Conservation (phyloP, 2,888 invertebrate species). For the Leucophora obtusa region DNA sequence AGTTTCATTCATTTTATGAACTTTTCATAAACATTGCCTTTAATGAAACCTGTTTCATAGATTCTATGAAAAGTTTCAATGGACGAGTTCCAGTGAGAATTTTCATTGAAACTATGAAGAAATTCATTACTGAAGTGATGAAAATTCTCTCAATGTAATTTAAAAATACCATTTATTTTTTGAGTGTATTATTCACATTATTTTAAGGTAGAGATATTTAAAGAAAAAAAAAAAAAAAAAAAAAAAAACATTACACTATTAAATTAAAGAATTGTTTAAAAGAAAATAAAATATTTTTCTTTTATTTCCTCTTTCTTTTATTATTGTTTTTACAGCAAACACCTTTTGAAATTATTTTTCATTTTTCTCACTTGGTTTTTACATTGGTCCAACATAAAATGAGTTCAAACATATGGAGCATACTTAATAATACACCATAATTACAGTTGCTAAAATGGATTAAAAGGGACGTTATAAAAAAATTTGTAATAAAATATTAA, state of each 20-base stretch:
- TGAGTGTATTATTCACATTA: neutral
- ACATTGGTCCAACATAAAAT: constrained; percentile 29
- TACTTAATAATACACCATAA: constrained; percentile 17
- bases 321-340: constrained; percentile 1
- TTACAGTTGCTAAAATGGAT: neutral
- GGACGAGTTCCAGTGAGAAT: no score
- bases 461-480: neutral
- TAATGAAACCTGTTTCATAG: no score
- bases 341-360: constrained; percentile 27
- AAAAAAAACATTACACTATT: constrained; percentile 30
- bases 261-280: constrained; percentile 24
- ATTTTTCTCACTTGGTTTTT: neutral
- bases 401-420: constrained; percentile 20
- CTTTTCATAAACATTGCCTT: no score
- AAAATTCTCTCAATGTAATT: no score
- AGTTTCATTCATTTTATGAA: no score
- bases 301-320: neutral
- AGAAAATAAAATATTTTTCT: constrained; percentile 8
- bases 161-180: neutral
- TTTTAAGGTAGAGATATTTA: neutral
- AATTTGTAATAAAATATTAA: no score
- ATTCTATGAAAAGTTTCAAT: no score
- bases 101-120: no score
- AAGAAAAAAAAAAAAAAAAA: constrained; percentile 31
- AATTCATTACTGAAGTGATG: no score